Evolutionary conservation across 2,888 invertebrate species (phyloP).

Genomic region (Ectemnius continuus): DNA sequence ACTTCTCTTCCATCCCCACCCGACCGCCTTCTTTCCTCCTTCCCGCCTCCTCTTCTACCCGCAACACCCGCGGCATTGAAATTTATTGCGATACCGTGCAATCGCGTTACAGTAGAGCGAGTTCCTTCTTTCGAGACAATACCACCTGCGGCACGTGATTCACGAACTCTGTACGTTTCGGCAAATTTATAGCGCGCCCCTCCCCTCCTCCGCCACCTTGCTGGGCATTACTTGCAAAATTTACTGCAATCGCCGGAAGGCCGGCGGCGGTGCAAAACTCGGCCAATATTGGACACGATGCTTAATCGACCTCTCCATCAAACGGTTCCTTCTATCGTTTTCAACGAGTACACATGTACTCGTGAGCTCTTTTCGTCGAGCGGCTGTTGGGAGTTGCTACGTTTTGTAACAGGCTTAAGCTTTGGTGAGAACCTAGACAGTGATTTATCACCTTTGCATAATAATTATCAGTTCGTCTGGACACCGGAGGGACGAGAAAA

Average conservation of each 20-base stretch:
- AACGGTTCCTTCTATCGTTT: too few species aligned
- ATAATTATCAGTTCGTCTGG: too few species aligned
- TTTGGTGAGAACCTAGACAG: too few species aligned
- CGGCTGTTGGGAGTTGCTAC: too few species aligned
- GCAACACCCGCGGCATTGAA: slow-evolving; percentile 20
- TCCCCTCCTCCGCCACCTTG: not conserved
- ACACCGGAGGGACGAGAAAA: too few species aligned
- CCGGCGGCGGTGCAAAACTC: slow-evolving; percentile 46
- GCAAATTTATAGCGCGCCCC: slow-evolving; percentile 52
- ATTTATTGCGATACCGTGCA: slow-evolving; percentile 53
- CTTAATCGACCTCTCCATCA: not conserved
- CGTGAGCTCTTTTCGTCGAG: too few species aligned
- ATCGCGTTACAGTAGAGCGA: slow-evolving; percentile 46
- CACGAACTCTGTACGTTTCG: slow-evolving; percentile 48
- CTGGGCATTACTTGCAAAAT: slow-evolving; percentile 50
- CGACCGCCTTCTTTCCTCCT: too few species aligned
- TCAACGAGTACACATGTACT: too few species aligned
- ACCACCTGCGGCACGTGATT: slow-evolving; percentile 54
- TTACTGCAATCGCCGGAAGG: slow-evolving; percentile 53
- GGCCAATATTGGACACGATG: slow-evolving; percentile 49
- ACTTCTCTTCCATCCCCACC: too few species aligned
- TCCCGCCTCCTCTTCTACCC: too few species aligned
- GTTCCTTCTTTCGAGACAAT: slow-evolving; percentile 54
- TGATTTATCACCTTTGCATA: too few species aligned
- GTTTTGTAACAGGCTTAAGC: too few species aligned